Evolutionary conservation across 2,888 invertebrate species (phyloP), one percentile per base, ranked within the genome.

Genomic region (Tetragonisca angustula): DNA sequence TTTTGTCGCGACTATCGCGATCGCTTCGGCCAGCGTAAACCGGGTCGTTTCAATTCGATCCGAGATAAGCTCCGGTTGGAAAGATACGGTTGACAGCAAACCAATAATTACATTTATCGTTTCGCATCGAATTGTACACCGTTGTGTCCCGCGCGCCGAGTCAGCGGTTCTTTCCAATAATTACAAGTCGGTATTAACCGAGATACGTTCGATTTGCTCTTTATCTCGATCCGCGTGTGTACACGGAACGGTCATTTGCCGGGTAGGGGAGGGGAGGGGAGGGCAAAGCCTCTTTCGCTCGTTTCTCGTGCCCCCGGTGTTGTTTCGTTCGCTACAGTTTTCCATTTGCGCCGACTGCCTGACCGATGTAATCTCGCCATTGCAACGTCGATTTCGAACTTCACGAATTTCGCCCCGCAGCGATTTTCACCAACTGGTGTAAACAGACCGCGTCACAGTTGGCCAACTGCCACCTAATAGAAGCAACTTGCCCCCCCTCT

Each of bases 91-190:
- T 79, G 89, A 84, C 86, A 78, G 86, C 71, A 79, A 89, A 76
- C 79, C 89, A 89, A 89, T 89, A 89, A 89, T 89, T 89, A 87
- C 81, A 74, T 81, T 83, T 72, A 75, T 67, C 71, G 75, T 74
- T 80, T 62, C 52, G 19, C 62, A 74, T 74, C 71, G 56, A 43
- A 21, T 32, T 49, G n/a, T 61, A 65, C 65, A 52, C 1, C 43
- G 43, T 43, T 70, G 79, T 76, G 77, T 61, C 61, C 56, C 67
- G 54, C 68, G 70, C 72, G 80, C 73, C 79, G 86, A 85, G 77
- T 88, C 83, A 73, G 56, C 79, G 77, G 68, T 83, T 82, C 81
- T 84, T 43, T 83, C 84, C 77, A 80, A 54, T 86, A 88, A 88
- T 88, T 88, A 84, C 88, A 82, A 82, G 70, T 79, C 64, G 59